phyloP scores from a whole-genome alignment of 2,888 invertebrate genomes.

The Arge pagana region DNA sequence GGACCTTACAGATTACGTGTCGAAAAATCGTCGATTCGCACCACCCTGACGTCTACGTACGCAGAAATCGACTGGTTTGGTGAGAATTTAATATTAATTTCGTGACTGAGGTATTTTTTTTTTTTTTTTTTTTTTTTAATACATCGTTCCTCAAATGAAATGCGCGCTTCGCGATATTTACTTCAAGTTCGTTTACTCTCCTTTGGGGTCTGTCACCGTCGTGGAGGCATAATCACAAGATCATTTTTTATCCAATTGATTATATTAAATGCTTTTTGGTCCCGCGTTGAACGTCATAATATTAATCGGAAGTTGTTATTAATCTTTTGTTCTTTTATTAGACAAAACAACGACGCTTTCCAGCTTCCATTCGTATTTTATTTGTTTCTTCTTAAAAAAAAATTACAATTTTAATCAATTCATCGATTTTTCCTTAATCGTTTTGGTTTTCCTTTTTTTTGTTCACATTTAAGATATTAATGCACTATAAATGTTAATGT shows the following conservation, averaged over 20 bases:
- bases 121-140: slow-evolving; percentile 2
- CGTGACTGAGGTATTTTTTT: slow-evolving; percentile 15
- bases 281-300: slow-evolving; percentile 19
- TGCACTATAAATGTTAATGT: slow-evolving; percentile 21
- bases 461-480: neutral
- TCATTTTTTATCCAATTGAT: too few relatives aligned
- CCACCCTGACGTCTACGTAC: too few relatives aligned
- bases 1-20: too few relatives aligned
- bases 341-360: slow-evolving; percentile 24
- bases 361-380: slow-evolving; percentile 27
- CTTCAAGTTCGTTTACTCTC: slow-evolving; percentile 14
- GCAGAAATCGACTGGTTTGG: too few relatives aligned
- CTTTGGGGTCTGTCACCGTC: too few relatives aligned
- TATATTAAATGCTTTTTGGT: too few relatives aligned
- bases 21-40: too few relatives aligned
- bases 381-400: slow-evolving; percentile 30
- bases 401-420: slow-evolving; percentile 34
- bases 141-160: neutral
- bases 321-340: slow-evolving; percentile 15
- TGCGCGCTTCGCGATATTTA: slow-evolving; percentile 2
- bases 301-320: slow-evolving; percentile 18
- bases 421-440: neutral
- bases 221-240: too few relatives aligned
- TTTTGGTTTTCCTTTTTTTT: slow-evolving; percentile 3
- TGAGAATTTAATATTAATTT: too few relatives aligned